Evolutionary conservation across 2,888 invertebrate genomes (phyloP), one percentile per base, ranked within the genome.

Genomic region (Parochlus steinenii): DNA sequence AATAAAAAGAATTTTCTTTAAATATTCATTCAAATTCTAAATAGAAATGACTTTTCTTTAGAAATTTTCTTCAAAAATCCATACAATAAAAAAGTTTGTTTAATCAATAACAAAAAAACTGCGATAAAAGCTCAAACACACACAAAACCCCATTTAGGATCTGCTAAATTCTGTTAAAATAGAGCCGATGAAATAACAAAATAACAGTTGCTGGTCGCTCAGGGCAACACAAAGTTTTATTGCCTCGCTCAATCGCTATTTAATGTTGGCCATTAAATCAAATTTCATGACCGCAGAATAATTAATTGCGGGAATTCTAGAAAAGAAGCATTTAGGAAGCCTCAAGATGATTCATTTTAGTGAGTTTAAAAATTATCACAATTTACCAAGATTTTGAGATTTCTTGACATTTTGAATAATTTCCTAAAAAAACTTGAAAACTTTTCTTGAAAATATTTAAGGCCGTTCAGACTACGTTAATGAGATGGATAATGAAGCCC

Each of bases 401-500:
- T 26, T n/a, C n/a, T n/a, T n/a, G n/a, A n/a, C n/a, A n/a, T n/a
- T n/a, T n/a, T n/a, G n/a, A n/a, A n/a, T n/a, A n/a, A n/a, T n/a
- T n/a, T n/a, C n/a, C n/a, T n/a, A n/a, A n/a, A n/a, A n/a, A n/a
- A n/a, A n/a, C n/a, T n/a, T n/a, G n/a, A n/a, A n/a, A n/a, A n/a
- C 64, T 62, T 41, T 69, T 71, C 23, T 74, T 79, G 1, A 62
- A 58, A 46, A 48, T 49, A 48, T 58, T 43, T 20, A 62, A 85
- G 83, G 81, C 63, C 77, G 83, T 47, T 68, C 70, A 46, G 80
- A 80, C 56, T 80, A 79, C 53, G 73, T 75, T 45, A 79, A 80
- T 45, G 81, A 85, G 48, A 86, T 89, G 50, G 87, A 87, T 62
- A 87, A 79, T 62, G 80, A 79, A 49, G 77, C 74, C 14, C 58